phyloP scores from a whole-genome alignment of 2,888 invertebrate genomes.

The Eledone cirrhosa region DNA sequence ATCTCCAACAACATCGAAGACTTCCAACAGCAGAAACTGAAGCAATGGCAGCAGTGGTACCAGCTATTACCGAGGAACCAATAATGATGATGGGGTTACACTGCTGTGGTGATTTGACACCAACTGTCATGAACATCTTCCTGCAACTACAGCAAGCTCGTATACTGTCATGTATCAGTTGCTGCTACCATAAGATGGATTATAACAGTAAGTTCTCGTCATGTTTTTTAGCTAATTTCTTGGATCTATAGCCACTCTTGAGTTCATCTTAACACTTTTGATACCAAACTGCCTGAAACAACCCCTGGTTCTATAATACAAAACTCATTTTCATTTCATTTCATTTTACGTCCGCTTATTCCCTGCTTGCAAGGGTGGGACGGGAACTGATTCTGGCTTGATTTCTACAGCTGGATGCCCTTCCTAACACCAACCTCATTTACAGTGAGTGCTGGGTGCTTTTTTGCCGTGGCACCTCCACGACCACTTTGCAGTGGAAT shows the following conservation, averaged over 20 bases:
- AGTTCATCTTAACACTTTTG: too few species aligned
- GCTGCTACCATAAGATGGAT: conserved; percentile 64
- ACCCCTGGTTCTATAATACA: too few species aligned
- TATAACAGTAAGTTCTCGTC: conserved; percentile 39
- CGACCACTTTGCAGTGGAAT: too few species aligned
- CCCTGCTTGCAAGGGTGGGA: too few species aligned
- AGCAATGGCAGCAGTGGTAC: not conserved
- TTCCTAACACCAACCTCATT: too few species aligned
- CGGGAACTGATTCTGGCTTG: too few species aligned
- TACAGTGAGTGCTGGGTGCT: too few species aligned
- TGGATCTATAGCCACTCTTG: not conserved
- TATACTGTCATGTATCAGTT: conserved; percentile 58
- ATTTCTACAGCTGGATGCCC: too few species aligned
- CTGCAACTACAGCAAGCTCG: conserved; percentile 39
- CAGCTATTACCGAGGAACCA: not conserved
- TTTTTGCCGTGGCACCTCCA: too few species aligned
- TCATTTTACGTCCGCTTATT: too few species aligned
- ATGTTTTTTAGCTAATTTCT: not conserved
- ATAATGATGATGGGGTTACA: conserved; percentile 63
- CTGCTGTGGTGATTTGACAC: conserved; percentile 64
- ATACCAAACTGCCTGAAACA: too few species aligned
- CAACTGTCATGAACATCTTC: conserved; percentile 55
- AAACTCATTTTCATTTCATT: too few species aligned
- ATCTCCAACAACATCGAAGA: not conserved
- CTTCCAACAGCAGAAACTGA: not conserved